Evolutionary conservation across 2,113 vertebrate species (phyloP), one percentile per base, ranked within the genome.

Genomic region (Amia ocellicauda): DNA sequence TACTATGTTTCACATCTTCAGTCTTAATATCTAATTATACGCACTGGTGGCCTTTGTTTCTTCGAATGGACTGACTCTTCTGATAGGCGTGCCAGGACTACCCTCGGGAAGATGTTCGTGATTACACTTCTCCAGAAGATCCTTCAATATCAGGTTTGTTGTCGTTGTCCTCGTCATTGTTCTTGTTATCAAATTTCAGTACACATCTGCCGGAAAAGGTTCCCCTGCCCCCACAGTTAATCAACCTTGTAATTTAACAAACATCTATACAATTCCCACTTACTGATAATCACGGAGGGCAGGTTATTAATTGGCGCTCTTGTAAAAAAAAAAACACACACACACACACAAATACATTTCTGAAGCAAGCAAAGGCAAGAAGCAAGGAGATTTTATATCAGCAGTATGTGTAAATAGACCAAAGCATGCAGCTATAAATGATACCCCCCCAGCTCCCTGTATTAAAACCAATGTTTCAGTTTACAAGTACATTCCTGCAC

Each of bases 381-480:
- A 17, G 16, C 40, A 10, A 78, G 61, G 71, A 72, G 11, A 36
- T 36, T 36, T 11, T 11, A 36, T 36, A 11, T 36, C 11, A 36
- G 40, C 69, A 28, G 78, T 78, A 78, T 65, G 59, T 17, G 45
- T 47, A 17, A 13, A 47, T 20, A 47, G 16, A 47, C 14, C 16
- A 17, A 47, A 47, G 45, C 45, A 47, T 5, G n/a, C 14, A 7
- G 16, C 10, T 47, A 47, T 47, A 47, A 47, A 16, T 17, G 3
- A 16, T 47, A 47, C 45, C 3, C 45, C 45, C 72, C 61, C 78
- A n/a, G 41, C 49, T 16, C 19, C 74, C 72, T 68, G 40, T 70
- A 83, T 77, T 74, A 80, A 80, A 78, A 63, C 47, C 49, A 74
- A 79, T 85, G 80, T 79, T 66, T 52, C 60, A 62, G 63, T 81